phyloP scores from a whole-genome alignment of 2,113 vertebrate genomes.

The Marmota monax region DNA sequence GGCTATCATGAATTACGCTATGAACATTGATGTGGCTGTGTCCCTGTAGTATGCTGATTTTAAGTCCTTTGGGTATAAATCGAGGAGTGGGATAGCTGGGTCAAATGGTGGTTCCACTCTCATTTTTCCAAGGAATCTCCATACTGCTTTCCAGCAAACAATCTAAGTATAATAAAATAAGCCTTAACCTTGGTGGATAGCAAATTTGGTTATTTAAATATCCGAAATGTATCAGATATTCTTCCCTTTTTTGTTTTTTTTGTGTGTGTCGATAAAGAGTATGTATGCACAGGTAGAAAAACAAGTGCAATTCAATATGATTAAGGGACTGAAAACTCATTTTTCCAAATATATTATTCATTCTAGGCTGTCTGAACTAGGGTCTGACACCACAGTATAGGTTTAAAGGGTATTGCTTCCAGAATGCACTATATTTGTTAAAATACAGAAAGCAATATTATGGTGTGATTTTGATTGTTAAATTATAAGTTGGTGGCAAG shows the following conservation, averaged over 20 bases:
- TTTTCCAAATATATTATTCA: neutral
- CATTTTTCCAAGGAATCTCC: too few relatives aligned
- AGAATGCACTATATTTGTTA: neutral
- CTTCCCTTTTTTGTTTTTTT: neutral
- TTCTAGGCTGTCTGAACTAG: neutral
- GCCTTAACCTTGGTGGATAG: neutral
- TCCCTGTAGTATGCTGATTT: too few relatives aligned
- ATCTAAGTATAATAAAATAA: neutral
- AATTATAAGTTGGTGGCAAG: neutral
- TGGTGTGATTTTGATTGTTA: neutral
- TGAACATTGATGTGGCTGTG: too few relatives aligned
- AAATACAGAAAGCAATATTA: neutral
- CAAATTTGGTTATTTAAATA: neutral
- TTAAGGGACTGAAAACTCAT: neutral
- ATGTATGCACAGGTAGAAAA: neutral
- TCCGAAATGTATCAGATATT: neutral
- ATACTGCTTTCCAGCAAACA: neutral
- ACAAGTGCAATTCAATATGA: neutral
- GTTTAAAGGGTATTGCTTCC: neutral
- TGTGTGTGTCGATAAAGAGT: neutral
- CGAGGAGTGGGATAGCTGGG: too few relatives aligned
- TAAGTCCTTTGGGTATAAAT: too few relatives aligned
- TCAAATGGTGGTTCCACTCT: too few relatives aligned
- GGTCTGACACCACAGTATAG: neutral
- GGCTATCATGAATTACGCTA: too few relatives aligned